Evolutionary conservation across 2,113 vertebrate species (phyloP), one percentile per base, ranked within the genome.

Genomic region (Lates calcarifer): DNA sequence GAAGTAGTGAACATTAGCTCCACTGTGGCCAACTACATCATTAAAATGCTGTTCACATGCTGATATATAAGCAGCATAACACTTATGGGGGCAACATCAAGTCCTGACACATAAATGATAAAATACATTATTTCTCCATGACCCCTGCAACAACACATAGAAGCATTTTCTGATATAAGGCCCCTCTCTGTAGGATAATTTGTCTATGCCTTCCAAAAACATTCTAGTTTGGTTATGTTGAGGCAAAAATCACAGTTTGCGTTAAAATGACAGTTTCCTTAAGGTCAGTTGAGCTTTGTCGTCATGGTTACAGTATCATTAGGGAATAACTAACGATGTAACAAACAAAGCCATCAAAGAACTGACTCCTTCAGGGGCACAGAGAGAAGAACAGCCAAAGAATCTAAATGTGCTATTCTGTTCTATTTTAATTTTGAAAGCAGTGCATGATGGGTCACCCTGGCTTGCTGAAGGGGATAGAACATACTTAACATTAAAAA

Each of bases 401-500:
- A 15, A 62, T 63, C 11, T 18, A 9, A 28, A 74, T 71, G 29
- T 63, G n/a, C 45, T 67, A 6, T 51, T 66, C 55, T 71, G n/a
- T 17, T 73, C 9, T 37, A 11, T 73, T 66, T 61, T 55, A 33
- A 72, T 66, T 45, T 9, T 70, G 2, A 71, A 60, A 7, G n/a
- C 18, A 45, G 15, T 20, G 49, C 55, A 41, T 63, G 43, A 47
- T 64, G 62, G 56, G 51, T 2, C 66, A 72, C 0, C 14, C 20
- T 63, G 51, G 20, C 35, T 49, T 60, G 7, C 47, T 65, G 35
- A 75, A 45, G 31, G 41, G 35, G 31, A 78, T 28, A 56, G 55
- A 66, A 35, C n/a, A 62, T 67, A 64, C 49, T 53, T 22, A 26
- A 26, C 11, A 22, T 22, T 8, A 43, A 43, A 26, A 37, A 58